phyloP scores from a whole-genome alignment of 2,113 vertebrate species.

The Ceyx melanurus region DNA sequence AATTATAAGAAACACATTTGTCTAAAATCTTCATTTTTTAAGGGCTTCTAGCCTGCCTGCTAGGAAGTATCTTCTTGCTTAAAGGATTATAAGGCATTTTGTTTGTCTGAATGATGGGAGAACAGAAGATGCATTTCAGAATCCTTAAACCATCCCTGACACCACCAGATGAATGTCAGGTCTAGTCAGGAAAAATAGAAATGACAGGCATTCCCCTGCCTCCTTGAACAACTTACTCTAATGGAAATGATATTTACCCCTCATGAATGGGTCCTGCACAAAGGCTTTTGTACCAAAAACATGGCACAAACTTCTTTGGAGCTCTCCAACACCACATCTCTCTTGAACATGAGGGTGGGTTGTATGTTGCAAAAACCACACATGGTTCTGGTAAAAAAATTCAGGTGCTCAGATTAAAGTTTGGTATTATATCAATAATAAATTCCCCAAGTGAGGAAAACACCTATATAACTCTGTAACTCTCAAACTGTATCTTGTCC shows the following conservation, averaged over 20 bases:
- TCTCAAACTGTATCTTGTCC: not conserved
- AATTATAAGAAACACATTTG: not conserved
- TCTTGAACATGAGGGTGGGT: rapidly evolving
- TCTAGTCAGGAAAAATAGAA: conserved; percentile 40
- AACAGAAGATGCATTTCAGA: conserved; percentile 48
- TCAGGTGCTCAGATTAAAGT: not conserved
- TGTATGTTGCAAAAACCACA: not conserved
- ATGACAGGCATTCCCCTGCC: conserved; percentile 43
- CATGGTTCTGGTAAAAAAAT: not conserved
- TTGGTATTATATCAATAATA: not conserved
- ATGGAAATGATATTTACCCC: conserved; percentile 45
- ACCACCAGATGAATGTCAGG: conserved; percentile 60
- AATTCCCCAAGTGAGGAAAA: not conserved
- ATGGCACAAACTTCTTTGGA: not conserved
- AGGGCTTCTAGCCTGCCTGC: not conserved
- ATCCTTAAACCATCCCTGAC: conserved; percentile 57
- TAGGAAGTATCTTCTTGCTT: not conserved
- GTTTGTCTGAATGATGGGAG: not conserved
- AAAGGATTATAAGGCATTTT: not conserved
- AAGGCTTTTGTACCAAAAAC: not conserved
- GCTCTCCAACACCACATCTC: not conserved
- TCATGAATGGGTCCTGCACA: not conserved
- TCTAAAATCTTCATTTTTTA: not conserved
- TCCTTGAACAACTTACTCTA: conserved; percentile 22
- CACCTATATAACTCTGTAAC: not conserved